A percentile compares a stretch with the other conserved stretches of the same genome.
Conservation (phyloP, 2,113 vertebrate genomes). For the Callipepla californica region DNA sequence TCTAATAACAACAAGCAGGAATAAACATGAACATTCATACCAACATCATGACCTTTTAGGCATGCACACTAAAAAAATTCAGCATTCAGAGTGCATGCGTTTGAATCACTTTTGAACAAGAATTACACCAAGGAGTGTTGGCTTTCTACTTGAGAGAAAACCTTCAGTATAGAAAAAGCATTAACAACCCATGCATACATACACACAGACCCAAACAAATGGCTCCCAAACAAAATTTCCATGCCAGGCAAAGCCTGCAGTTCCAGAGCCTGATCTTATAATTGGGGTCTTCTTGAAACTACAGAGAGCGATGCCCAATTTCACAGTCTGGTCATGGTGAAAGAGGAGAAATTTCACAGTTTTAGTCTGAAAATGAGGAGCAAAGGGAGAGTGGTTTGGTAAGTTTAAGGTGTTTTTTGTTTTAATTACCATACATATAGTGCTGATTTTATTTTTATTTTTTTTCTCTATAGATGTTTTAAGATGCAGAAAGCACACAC, state of each 20-base stretch:
- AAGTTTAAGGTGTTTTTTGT: neutral
- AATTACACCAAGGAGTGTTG: neutral
- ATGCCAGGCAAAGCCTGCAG: neutral
- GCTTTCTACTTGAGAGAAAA: constrained; percentile 13
- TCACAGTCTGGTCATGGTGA: constrained; percentile 41
- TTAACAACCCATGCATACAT: neutral
- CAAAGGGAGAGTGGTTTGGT: neutral
- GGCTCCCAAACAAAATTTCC: constrained; percentile 44
- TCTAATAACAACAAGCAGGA: neutral
- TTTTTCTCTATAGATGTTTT: neutral
- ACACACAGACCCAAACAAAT: constrained; percentile 3
- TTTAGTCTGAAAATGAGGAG: constrained; percentile 7
- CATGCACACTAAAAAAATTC: neutral
- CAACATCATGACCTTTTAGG: neutral
- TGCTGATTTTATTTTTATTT: neutral
- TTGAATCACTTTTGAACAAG: neutral
- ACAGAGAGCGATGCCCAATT: constrained; percentile 18
- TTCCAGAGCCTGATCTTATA: constrained; percentile 40
- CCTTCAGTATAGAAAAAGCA: neutral
- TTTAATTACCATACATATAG: neutral
- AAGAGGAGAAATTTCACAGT: constrained; percentile 44
- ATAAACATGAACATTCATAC: neutral
- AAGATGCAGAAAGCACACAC: neutral
- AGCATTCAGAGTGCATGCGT: neutral
- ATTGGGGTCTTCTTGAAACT: constrained; percentile 30